Evolutionary conservation across 2,113 vertebrate genomes (phyloP), one percentile per base, ranked within the genome.

Genomic region (Oophaga pumilio): DNA sequence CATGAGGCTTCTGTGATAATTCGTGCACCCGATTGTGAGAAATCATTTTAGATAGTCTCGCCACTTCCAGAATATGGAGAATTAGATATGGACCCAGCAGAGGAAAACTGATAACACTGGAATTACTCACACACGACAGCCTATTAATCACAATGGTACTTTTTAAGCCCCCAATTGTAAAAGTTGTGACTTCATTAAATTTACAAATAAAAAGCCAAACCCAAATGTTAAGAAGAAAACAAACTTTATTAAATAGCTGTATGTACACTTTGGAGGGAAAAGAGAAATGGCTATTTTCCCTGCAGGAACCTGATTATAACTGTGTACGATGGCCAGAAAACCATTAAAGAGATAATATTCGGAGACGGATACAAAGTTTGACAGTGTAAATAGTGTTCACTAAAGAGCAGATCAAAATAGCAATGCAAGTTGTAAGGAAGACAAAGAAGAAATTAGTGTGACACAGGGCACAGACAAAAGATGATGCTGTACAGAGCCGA

Each of bases 161-260:
- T 15, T 59, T 2, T 59, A 59, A 59, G 14, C 57, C 62, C n/a
- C 22, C 62, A 12, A 17, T 1, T 6, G 68, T 69, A 15, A 6
- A 33, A 14, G 12, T 8, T 56, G 53, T 56, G 53, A 79, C 13
- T 56, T 20, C 56, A 79, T 6, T 60, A 64, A 43, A 13, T 12
- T 13, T 33, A 11, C 26, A 28, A 53, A 56, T 20, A 22, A 60
- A 64, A 76, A 60, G 12, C 18, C 28, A 62, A 50, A 85, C 33
- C 56, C 43, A 84, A 43, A n/a, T 18, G 4, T 60, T 85, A 76
- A 76, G 71, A 85, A 85, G 71, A 76, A 56, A 76, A 18, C 49
- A 13, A 20, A 85, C 84, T 85, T 85, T 85, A 85, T 85, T 85
- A 62, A 85, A 85, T 60, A 85, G 84, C 56, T 64, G 82, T 84